Base-by-base conservation (phyloP, 2,113 vertebrate genomes). In the Eira barbara region DNA sequence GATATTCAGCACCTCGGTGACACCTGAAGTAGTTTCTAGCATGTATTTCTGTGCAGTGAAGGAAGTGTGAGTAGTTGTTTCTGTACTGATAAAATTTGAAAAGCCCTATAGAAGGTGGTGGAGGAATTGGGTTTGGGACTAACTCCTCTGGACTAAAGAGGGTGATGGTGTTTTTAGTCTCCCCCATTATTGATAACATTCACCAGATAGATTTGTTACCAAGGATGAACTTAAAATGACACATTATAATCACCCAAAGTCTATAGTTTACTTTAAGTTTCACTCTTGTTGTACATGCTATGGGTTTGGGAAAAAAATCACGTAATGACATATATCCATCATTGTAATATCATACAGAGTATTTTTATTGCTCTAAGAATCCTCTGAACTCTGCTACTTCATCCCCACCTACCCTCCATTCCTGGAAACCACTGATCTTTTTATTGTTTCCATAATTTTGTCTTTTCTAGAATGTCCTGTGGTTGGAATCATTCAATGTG, bases 41-140 rank as follows among this genome's bases (percentile, higher is more conserved):
- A 39, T 92, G 95, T 96, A 34, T 96, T 89, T 87, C 45, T 93
- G 25, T 78, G 36, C 87, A 29, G 45, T 67, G 39, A 96, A 78
- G 80, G 52, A 84, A 86, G n/a, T 17, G 7, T 59, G n/a, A 78
- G 14, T 89, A 39, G 6, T 91, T 79, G 42, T 95, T 96, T 96
- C 45, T 81, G 21, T 93, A 57, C 23, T 63, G 10, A 23, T 42
- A n/a, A 94, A 85, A 92, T 42, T 86, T 91, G 88, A 57, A 91
- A 97, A 76, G 92, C 12, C 27, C 29, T 79, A 2, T 78, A 55
- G 69, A 61, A 85, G n/a, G 71, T 89, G 34, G 13, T 85, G 21
- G 67, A 82, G 34, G 7, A 31, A 42, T 65, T 89, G 55, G 21
- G 4, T 67, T 86, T 95, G 71, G 67, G 27, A 92, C 31, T 71